A percentile compares a stretch with the other conserved stretches of the same genome.
Conservation (phyloP, 1,140 invertebrate genomes). For the Brachystomella parvula region DNA sequence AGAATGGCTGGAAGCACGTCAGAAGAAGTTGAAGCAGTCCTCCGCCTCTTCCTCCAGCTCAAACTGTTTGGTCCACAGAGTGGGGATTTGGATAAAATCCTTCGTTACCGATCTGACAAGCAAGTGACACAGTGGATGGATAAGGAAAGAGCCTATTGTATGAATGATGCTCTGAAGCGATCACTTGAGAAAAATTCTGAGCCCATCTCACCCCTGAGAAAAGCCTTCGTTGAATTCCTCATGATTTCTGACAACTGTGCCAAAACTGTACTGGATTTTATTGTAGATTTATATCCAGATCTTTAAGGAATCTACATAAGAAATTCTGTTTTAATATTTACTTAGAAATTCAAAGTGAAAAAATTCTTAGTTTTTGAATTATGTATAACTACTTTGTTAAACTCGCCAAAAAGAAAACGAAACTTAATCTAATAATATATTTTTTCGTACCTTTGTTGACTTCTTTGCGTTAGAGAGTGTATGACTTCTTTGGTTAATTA, state of each 20-base stretch:
- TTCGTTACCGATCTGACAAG: slow-evolving; percentile 16
- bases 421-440: too few species aligned
- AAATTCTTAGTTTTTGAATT: too few species aligned
- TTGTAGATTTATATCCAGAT: slow-evolving; percentile 28
- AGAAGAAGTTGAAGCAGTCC: slow-evolving; percentile 30
- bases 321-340: too few species aligned
- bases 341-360: too few species aligned
- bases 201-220: slow-evolving; percentile 32
- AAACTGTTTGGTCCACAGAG: slow-evolving; percentile 29
- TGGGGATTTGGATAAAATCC: slow-evolving; percentile 28
- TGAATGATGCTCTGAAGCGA: slow-evolving; percentile 36
- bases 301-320: too few species aligned
- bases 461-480: too few species aligned
- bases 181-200: slow-evolving; percentile 28
- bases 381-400: too few species aligned
- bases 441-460: too few species aligned
- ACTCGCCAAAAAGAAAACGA: too few species aligned
- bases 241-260: slow-evolving; percentile 36
- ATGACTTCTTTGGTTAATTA: too few species aligned
- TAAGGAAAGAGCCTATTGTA: slow-evolving; percentile 32
- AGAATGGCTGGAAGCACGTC: slow-evolving; percentile 15
- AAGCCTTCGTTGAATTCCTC: slow-evolving; percentile 33
- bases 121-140: slow-evolving; percentile 35
- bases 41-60: slow-evolving; percentile 32
- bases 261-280: slow-evolving; percentile 35